A percentile compares a stretch with the other conserved stretches of the same genome.
These are phyloP conservation scores for Poicephalus gulielmi DNA, from an alignment of 2,113 vertebrate species.

Conservation along the genomic window DNA sequence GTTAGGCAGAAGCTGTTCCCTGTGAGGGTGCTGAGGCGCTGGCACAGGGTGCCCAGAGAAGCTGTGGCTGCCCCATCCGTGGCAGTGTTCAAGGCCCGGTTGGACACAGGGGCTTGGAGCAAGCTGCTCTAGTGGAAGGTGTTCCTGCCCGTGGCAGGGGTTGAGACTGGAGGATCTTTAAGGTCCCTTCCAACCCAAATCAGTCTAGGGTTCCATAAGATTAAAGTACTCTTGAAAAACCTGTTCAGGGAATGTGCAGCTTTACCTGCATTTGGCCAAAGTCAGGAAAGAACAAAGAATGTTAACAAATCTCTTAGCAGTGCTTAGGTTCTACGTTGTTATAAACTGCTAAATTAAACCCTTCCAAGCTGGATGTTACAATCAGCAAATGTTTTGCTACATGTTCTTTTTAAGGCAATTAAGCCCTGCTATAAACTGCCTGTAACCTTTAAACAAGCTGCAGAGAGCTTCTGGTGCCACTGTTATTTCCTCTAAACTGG, in stretches of 20 bases:
- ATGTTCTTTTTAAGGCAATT: conserved; percentile 40
- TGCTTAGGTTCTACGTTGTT: neutral
- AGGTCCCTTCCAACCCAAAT: neutral
- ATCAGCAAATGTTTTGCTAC: conserved; percentile 19
- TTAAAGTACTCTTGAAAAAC: neutral
- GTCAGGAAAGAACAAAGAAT: neutral
- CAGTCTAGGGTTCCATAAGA: neutral
- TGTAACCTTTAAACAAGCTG: conserved; percentile 55
- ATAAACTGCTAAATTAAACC: neutral
- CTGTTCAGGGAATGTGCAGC: neutral
- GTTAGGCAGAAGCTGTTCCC: neutral
- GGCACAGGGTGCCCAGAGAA: too few species aligned
- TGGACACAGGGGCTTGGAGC: neutral
- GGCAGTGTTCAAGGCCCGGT: too few species aligned
- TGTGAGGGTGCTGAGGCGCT: too few species aligned
- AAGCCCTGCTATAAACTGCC: conserved; percentile 22
- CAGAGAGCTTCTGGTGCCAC: neutral
- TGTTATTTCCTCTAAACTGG: neutral
- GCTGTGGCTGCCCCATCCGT: too few species aligned
- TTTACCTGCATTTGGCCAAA: neutral
- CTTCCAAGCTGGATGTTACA: neutral
- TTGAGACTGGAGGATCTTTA: neutral
- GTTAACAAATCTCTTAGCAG: neutral
- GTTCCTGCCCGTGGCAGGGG: neutral
- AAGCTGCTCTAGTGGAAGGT: neutral